Conservation (phyloP, 2,797 vertebrate genomes). For the Pelochelys cantorii region DNA sequence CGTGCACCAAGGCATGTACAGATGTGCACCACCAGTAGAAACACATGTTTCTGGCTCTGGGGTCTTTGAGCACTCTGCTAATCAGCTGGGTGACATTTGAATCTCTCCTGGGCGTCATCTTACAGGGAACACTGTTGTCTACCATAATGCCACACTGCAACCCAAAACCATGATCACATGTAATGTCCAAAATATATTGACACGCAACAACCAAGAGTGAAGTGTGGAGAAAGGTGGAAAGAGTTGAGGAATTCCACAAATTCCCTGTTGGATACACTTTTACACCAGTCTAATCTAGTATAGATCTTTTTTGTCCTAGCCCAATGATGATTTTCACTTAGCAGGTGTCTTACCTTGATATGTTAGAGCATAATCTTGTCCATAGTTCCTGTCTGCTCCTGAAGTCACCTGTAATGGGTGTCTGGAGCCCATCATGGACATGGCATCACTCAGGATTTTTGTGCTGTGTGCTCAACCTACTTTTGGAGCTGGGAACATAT, state of each 20-base stretch:
- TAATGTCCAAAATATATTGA: fast-evolving
- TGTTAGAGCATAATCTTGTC: not conserved
- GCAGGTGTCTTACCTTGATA: not conserved
- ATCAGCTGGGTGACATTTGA: too few species aligned
- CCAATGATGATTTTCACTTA: not conserved
- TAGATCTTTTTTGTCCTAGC: not conserved
- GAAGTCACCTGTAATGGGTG: fast-evolving
- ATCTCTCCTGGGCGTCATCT: too few species aligned
- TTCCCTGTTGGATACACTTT: not conserved
- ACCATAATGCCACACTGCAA: not conserved
- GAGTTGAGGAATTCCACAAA: not conserved
- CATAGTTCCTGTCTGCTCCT: not conserved
- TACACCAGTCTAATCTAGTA: fast-evolving
- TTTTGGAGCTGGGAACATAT: not conserved
- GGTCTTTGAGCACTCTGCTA: too few species aligned
- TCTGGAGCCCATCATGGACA: not conserved
- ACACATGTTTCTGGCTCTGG: too few species aligned
- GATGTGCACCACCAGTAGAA: too few species aligned
- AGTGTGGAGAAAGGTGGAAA: not conserved
- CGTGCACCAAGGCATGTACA: too few species aligned
- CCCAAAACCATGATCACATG: fast-evolving
- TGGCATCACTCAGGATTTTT: not conserved
- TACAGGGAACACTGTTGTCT: not conserved
- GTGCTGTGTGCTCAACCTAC: not conserved
- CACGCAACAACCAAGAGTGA: fast-evolving